Base-by-base conservation (phyloP, 2,888 invertebrate species). In the Zaprionus obscuricornis region DNA sequence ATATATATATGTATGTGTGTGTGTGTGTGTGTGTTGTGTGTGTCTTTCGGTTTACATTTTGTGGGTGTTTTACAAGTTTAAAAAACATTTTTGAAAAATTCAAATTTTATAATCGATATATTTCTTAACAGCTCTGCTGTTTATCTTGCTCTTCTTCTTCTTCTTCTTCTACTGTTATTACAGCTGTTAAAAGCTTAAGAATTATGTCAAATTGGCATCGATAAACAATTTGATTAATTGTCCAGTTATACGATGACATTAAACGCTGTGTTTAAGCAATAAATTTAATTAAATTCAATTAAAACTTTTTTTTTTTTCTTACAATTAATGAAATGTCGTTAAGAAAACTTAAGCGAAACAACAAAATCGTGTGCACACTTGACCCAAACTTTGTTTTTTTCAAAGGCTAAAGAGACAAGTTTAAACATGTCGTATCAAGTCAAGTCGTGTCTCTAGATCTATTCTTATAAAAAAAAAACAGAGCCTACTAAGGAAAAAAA, bases 221-320 rank as follows among this genome's bases (percentile, higher is more conserved):
- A 68, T 55, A 34, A 14, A 17, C 33, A 37, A 31, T 68, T 55
- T 59, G 73, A 68, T 72, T 54, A 54, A 67, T 67, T 52, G 27
- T n/a, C 33, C 10, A 10, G 36, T 45, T n/a, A 66, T 18, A 18
- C 47, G 47, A 71, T 54, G 46, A 54, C 66, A 71, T 75, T 71
- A 74, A 66, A 50, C 40, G 72, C 50, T 45, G 34, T 29, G 56
- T 43, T 73, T 72, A 49, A 58, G 58, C 64, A 54, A 77, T 77
- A 65, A 65, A 77, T 73, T 73, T 58, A 64, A 73, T 73, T 76
- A 73, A n/a, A 76, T 75, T 47, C 52, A 72, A 71, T 74, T 75
- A 73, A 68, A 46, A 43, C 46, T 33, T 50, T 77, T 66, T n/a
- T n/a, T n/a, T n/a, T n/a, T n/a, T n/a, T n/a, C n/a, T n/a, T 67